phyloP scores from a whole-genome alignment of 2,888 invertebrate genomes.

The Glyphotaelius pellucidus region DNA sequence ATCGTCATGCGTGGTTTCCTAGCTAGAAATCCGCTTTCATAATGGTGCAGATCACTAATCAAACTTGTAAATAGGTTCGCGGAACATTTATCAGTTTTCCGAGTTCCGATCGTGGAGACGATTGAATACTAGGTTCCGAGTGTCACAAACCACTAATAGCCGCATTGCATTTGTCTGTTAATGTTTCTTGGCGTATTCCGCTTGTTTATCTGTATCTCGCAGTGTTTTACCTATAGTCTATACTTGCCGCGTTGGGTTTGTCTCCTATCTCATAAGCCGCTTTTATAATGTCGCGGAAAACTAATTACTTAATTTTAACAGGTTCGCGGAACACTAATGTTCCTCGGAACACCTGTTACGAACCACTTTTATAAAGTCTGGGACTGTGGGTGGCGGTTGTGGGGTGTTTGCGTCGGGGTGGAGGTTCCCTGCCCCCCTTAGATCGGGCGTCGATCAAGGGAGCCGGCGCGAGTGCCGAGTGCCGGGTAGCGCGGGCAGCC shows the following conservation, averaged over 20 bases:
- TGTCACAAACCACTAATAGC: too few species aligned
- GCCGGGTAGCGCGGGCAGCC: not conserved
- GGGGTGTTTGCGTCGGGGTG: not conserved
- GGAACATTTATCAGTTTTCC: too few species aligned
- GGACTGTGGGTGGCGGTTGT: not conserved
- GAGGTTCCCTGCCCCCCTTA: conserved; percentile 8
- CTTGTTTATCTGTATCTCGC: too few species aligned
- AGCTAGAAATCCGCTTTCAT: not conserved
- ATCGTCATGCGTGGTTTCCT: not conserved
- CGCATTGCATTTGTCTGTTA: too few species aligned
- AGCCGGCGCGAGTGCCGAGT: not conserved
- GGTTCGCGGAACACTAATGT: not conserved
- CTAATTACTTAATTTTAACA: not conserved
- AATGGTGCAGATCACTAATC: not conserved
- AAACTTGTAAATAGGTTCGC: not conserved
- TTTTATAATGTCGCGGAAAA: not conserved
- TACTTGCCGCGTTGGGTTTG: not conserved
- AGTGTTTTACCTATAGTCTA: too few species aligned
- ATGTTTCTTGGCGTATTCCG: too few species aligned
- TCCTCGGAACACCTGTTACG: not conserved
- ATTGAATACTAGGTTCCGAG: too few species aligned
- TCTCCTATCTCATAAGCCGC: not conserved
- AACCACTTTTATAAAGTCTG: not conserved
- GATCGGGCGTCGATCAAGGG: conserved; percentile 34
- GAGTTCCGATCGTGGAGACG: too few species aligned